These are phyloP conservation scores for Bostrychus sinensis DNA, from an alignment of 2,113 vertebrate genomes.

Conservation along the genomic window DNA sequence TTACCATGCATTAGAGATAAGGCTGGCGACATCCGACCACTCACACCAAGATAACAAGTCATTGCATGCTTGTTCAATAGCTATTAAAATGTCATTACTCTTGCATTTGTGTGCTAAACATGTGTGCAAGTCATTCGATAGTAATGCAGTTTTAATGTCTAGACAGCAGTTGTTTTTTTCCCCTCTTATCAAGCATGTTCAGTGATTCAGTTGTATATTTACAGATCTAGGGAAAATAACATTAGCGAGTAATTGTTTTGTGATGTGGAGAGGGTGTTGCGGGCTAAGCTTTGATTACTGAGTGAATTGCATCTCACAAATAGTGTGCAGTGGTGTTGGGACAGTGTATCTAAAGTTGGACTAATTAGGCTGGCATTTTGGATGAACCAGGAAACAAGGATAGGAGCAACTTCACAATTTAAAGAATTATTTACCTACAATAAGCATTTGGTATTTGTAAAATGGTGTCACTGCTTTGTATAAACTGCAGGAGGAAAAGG, in stretches of 20 bases:
- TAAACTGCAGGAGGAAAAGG: not conserved
- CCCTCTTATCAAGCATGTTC: not conserved
- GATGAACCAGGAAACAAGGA: slow-evolving; percentile 1
- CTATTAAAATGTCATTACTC: slow-evolving; percentile 12
- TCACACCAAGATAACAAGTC: slow-evolving; percentile 37
- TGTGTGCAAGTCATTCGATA: slow-evolving; percentile 16
- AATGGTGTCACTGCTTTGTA: not conserved
- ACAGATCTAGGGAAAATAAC: slow-evolving; percentile 2
- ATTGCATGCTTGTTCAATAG: slow-evolving; percentile 12
- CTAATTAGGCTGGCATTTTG: slow-evolving; percentile 12
- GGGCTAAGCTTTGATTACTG: slow-evolving; percentile 1
- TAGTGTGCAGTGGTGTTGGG: not conserved
- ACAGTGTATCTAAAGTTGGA: slow-evolving; percentile 9
- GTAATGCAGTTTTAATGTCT: slow-evolving; percentile 7
- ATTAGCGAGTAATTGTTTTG: slow-evolving; percentile 13
- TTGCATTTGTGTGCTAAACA: slow-evolving; percentile 24
- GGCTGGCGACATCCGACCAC: slow-evolving; percentile 5
- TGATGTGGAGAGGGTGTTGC: not conserved
- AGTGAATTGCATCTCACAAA: slow-evolving; percentile 4
- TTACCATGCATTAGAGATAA: slow-evolving; percentile 3
- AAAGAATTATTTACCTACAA: not conserved
- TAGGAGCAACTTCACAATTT: not conserved
- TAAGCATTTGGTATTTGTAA: slow-evolving; percentile 4
- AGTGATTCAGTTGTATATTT: not conserved
- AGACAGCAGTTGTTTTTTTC: not conserved